Evolutionary conservation across 2,888 invertebrate genomes (phyloP).

Genomic region (Morpho helenor): DNA sequence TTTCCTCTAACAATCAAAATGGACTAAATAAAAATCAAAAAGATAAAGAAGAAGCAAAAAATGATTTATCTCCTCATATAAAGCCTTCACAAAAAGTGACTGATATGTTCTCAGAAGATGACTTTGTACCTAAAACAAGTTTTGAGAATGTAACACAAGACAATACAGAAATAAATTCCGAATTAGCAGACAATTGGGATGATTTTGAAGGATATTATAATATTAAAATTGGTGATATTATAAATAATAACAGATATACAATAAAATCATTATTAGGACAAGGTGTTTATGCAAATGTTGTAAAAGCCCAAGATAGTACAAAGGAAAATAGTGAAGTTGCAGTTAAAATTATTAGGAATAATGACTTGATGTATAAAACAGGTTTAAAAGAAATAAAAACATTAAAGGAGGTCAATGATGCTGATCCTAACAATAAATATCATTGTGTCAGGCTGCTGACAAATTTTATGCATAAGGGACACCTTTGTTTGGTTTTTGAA

Average conservation of each 20-base stretch:
- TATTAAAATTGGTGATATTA: conserved; percentile 92
- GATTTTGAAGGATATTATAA: conserved; percentile 99
- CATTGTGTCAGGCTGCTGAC: conserved; percentile 94
- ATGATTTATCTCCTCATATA: conserved; percentile 46
- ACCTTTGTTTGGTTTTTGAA: conserved; percentile 98
- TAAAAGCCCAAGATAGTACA: conserved; percentile 93
- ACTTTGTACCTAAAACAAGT: conserved; percentile 84
- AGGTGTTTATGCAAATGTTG: conserved; percentile 98
- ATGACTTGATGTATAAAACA: conserved; percentile 99
- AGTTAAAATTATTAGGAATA: conserved; percentile 98
- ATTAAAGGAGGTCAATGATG: conserved; percentile 94
- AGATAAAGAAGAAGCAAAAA: conserved; percentile 36
- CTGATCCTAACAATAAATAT: conserved; percentile 96
- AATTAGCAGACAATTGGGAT: conserved; percentile 98
- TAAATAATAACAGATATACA: conserved; percentile 90
- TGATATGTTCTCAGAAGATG: conserved; percentile 96
- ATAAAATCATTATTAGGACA: conserved; percentile 98
- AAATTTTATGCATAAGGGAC: conserved; percentile 98
- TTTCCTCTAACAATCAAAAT: conserved; percentile 6
- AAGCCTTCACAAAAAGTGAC: conserved; percentile 70
- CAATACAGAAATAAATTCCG: conserved; percentile 84
- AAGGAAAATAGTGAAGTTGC: conserved; percentile 93
- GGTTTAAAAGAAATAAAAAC: conserved; percentile 97
- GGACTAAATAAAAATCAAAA: conserved; percentile 32
- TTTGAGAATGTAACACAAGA: conserved; percentile 41